Evolutionary conservation across 2,113 vertebrate genomes (phyloP).

Genomic region (Dascyllus trimaculatus): DNA sequence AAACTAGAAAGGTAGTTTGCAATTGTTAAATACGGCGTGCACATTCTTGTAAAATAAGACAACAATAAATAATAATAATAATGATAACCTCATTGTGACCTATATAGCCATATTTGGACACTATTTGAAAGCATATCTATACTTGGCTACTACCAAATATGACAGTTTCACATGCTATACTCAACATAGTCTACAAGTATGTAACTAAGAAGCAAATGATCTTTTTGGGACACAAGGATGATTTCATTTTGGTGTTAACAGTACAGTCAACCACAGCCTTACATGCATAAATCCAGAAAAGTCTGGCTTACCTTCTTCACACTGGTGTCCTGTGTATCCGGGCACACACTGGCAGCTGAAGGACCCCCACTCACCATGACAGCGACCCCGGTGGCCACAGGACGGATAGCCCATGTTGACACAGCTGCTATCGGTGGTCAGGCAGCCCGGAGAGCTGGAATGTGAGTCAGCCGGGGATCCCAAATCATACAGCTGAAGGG

Average conservation of each 20-base stretch:
- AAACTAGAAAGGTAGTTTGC: too few relatives aligned
- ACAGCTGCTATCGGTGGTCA: constrained; percentile 88
- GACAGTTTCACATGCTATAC: too few relatives aligned
- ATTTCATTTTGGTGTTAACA: background rate
- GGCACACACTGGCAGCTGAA: constrained; percentile 90
- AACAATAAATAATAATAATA: too few relatives aligned
- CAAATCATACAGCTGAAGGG: constrained; percentile 87
- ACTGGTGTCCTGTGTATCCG: constrained; percentile 87
- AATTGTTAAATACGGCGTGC: too few relatives aligned
- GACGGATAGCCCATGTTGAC: constrained; percentile 87
- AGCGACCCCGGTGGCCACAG: constrained; percentile 87
- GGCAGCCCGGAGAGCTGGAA: constrained; percentile 89
- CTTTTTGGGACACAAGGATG: background rate
- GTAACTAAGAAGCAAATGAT: too few relatives aligned
- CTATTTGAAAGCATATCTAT: too few relatives aligned
- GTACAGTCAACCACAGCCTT: background rate
- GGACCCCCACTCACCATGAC: constrained; percentile 89
- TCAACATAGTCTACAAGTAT: too few relatives aligned
- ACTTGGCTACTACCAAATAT: too few relatives aligned
- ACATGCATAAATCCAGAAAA: background rate
- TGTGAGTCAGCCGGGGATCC: constrained; percentile 88
- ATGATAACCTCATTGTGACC: too few relatives aligned
- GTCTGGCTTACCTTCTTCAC: constrained; percentile 87
- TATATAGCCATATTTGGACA: too few relatives aligned
- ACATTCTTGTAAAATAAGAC: too few relatives aligned